These are phyloP conservation scores for Phaonia tiefii DNA, from an alignment of 2,888 invertebrate genomes.

Conservation along the genomic window DNA sequence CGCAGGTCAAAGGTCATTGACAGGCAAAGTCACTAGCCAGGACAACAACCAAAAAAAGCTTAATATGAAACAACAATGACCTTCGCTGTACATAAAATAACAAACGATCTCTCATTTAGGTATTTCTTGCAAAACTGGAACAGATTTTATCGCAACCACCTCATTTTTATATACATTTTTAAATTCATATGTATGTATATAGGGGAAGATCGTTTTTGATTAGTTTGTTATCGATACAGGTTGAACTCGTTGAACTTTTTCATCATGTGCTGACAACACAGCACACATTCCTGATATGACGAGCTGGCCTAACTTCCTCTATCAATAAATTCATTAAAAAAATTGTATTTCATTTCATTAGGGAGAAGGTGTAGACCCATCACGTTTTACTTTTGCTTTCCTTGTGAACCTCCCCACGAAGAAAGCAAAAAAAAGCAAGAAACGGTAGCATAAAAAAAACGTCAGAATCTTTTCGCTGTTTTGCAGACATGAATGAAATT, in stretches of 20 bases:
- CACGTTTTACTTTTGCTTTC: conserved; percentile 33
- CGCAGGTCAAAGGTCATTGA: too few species aligned
- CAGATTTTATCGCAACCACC: too few species aligned
- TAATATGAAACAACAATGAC: too few species aligned
- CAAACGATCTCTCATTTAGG: too few species aligned
- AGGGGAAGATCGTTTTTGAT: neutral
- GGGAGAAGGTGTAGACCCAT: conserved; percentile 12
- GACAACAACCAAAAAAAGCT: too few species aligned
- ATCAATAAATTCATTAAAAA: conserved; percentile 37
- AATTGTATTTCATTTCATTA: conserved; percentile 25
- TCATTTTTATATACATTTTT: too few species aligned
- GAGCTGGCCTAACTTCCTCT: conserved; percentile 2
- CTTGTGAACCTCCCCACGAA: neutral
- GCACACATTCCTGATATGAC: neutral
- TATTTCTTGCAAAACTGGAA: too few species aligned
- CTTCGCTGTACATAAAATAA: too few species aligned
- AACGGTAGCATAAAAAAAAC: conserved; percentile 17
- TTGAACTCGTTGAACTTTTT: conserved; percentile 10
- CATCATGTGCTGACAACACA: conserved; percentile 34
- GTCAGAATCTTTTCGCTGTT: neutral
- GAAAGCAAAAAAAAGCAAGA: too few species aligned
- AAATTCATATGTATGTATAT: too few species aligned
- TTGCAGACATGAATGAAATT: conserved; percentile 28
- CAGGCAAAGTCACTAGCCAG: too few species aligned
- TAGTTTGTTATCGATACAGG: neutral